phyloP scores from a whole-genome alignment of 2,797 vertebrate species.

The Hemibagrus guttatus region DNA sequence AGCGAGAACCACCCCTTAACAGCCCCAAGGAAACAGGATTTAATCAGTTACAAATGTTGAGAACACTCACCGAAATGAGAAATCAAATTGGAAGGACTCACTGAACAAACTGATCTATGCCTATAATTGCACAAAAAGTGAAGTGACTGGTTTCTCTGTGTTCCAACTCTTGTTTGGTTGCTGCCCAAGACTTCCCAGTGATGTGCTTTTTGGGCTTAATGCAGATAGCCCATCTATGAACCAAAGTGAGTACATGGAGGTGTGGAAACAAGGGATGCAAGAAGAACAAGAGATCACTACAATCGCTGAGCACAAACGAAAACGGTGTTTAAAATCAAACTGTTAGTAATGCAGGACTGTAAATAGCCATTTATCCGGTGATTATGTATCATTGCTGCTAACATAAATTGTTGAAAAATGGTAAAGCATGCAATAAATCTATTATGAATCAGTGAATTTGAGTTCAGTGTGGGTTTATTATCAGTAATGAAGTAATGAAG shows the following conservation, averaged over 20 bases:
- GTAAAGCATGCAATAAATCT: no score
- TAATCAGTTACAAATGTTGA: conserved; percentile 18
- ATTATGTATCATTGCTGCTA: no score
- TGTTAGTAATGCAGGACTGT: no score
- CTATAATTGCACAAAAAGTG: conserved; percentile 25
- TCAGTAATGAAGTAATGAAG: no score
- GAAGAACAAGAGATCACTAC: conserved; percentile 26
- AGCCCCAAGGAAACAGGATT: not conserved
- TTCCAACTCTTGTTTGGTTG: conserved; percentile 7
- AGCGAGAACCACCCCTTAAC: not conserved
- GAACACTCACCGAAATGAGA: conserved; percentile 24
- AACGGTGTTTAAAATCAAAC: no score
- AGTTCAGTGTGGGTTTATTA: no score
- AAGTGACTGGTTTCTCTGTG: not conserved
- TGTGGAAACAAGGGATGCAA: conserved; percentile 25
- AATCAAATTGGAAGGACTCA: conserved; percentile 23
- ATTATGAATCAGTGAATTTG: no score
- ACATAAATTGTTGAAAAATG: no score
- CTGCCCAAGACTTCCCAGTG: not conserved
- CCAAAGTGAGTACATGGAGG: conserved; percentile 11
- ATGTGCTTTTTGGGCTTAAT: not conserved
- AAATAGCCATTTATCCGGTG: no score
- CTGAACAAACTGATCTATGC: conserved; percentile 5
- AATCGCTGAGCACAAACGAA: not conserved
- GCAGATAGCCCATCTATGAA: not conserved